Evolutionary conservation across 1,140 invertebrate genomes (phyloP).

Genomic region (Drosophila pachea): DNA sequence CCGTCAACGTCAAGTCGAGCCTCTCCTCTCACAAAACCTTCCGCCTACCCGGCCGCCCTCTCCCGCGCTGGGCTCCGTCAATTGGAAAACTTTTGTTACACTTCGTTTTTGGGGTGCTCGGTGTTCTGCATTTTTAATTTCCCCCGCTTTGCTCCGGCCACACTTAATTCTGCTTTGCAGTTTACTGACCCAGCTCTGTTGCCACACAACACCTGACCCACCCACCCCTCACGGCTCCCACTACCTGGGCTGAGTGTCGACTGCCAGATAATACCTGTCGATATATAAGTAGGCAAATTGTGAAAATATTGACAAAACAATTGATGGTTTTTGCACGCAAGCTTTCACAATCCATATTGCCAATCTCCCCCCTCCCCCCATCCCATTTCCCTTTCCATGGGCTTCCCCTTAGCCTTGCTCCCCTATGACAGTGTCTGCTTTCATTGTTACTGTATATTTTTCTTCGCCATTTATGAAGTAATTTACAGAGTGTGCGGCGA

Average conservation of each 20-base stretch:
- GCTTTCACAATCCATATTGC: neutral
- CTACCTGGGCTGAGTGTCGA: neutral
- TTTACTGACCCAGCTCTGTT: conserved; percentile 45
- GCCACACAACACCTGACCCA: neutral
- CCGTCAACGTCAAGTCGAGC: conserved; percentile 63
- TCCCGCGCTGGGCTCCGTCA: conserved; percentile 32
- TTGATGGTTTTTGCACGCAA: conserved; percentile 65
- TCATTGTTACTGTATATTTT: neutral
- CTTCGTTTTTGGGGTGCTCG: conserved; percentile 36
- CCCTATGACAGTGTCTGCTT: conserved; percentile 33
- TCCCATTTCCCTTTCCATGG: too few relatives aligned
- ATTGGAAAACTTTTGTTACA: conserved; percentile 75
- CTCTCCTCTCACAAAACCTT: conserved; percentile 6
- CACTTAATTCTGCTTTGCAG: conserved; percentile 38
- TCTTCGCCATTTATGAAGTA: conserved; percentile 31
- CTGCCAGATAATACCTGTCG: conserved; percentile 46
- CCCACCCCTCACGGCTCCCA: neutral
- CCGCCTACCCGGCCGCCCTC: too few relatives aligned
- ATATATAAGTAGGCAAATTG: conserved; percentile 62
- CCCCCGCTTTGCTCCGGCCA: conserved; percentile 17
- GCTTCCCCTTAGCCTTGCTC: neutral
- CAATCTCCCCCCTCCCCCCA: neutral
- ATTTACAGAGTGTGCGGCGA: neutral
- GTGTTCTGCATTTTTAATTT: conserved; percentile 56
- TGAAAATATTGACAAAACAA: conserved; percentile 77